Evolutionary conservation across 2,888 invertebrate species (phyloP), one percentile per base, ranked within the genome.

Genomic region (Pimpla rufipes): DNA sequence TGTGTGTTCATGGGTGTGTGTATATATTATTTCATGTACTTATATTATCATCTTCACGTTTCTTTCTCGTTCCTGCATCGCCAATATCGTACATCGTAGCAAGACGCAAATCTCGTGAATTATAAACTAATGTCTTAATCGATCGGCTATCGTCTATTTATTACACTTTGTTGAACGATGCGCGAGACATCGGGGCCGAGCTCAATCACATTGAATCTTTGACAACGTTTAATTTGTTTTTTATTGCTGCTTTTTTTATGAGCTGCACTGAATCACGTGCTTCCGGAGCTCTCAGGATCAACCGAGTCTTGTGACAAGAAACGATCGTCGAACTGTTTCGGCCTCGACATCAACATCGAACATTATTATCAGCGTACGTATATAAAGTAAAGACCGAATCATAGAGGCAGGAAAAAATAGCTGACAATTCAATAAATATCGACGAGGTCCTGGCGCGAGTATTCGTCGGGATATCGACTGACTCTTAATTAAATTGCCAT

Each of bases 1-100:
- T 79, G 67, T 67, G 68, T 71, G 55, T 67, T 42, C 59, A 29
- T 45, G 71, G 62, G 23, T 75, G 50, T 76, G 62, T 82, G 37
- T 85, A 82, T 83, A 84, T 74, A 75, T 81, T 62, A 71, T 59
- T 81, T 79, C 52, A 70, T 76, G 70, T 68, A 57, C 47, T 77
- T 70, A 70, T 77, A 57, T 57, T 67, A 57, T 75, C 70, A n/a
- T 70, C 70, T 59, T 70, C 29, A 57, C 59, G 50, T 40, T 73
- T 35, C 18, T 74, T 80, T 40, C 18, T 77, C 77, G 59, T 55
- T 59, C 18, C 59, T 23, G 37, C 64, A 23, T 73, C 57, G 64
- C 18, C 64, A 80, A 80, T 59, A 77, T 74, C 78, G 75, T 81
- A 71, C 66, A 81, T 68, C 77, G 79, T 76, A 85, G 80, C 83